Conservation (phyloP, 2,113 vertebrate species). For the Diadophis punctatus region DNA sequence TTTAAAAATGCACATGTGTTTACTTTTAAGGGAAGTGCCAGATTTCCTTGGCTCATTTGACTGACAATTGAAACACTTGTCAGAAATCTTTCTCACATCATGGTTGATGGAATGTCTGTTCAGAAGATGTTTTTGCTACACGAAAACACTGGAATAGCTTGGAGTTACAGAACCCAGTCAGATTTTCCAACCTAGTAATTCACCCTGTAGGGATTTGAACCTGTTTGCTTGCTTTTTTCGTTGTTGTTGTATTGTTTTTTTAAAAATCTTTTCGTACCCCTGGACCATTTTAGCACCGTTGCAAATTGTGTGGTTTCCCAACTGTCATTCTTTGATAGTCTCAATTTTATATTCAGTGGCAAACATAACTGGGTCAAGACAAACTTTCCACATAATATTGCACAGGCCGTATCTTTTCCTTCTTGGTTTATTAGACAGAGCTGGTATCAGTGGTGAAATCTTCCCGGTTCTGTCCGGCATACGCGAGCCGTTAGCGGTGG, state of each 20-base stretch:
- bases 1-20: neutral
- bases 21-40: neutral
- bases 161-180: neutral
- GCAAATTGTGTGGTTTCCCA: neutral
- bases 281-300: neutral
- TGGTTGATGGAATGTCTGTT: neutral
- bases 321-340: neutral
- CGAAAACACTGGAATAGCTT: neutral
- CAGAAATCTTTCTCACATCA: neutral
- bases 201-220: neutral
- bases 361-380: conserved; percentile 1
- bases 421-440: neutral
- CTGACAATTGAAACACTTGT: neutral
- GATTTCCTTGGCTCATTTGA: neutral
- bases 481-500: too few species aligned
- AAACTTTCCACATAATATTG: neutral
- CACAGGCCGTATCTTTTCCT: neutral
- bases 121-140: neutral
- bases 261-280: neutral
- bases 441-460: neutral
- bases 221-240: neutral
- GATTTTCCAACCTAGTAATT: neutral
- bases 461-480: too few species aligned
- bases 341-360: neutral
- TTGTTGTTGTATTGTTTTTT: neutral